Evolutionary conservation across 2,797 vertebrate species (phyloP).

Genomic region (Rhabdomys pumilio): DNA sequence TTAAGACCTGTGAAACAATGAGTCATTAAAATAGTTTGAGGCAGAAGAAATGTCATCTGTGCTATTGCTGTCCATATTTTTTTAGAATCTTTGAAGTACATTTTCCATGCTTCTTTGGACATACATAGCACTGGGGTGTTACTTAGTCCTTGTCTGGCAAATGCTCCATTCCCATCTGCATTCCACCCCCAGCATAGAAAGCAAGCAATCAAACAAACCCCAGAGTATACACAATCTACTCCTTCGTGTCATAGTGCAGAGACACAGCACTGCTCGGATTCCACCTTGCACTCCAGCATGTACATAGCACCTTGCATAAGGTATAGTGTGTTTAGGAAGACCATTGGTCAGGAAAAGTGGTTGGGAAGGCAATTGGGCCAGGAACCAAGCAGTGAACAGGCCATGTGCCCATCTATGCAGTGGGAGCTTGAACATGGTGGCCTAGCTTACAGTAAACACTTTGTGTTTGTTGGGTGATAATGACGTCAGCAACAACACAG

Average conservation of each 20-base stretch:
- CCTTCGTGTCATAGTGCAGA: background rate
- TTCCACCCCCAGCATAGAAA: background rate
- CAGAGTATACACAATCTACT: background rate
- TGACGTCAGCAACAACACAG: background rate
- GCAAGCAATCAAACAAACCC: background rate
- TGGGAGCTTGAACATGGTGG: background rate
- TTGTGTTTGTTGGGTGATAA: background rate
- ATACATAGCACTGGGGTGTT: background rate
- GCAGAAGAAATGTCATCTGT: slow-evolving; percentile 43
- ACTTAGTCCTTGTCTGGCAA: background rate
- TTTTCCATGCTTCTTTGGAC: background rate
- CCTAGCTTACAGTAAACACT: background rate
- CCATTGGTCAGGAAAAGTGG: background rate
- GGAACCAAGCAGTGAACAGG: background rate
- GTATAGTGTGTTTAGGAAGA: background rate
- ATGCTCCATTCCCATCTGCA: too few relatives aligned
- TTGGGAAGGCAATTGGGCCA: background rate
- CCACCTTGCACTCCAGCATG: background rate
- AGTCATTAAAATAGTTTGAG: slow-evolving; percentile 62
- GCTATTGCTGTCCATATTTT: background rate
- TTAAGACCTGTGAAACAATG: slow-evolving; percentile 54
- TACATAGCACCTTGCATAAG: background rate
- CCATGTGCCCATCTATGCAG: fast-evolving
- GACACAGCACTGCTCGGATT: background rate
- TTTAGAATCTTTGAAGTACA: background rate